phyloP scores from a whole-genome alignment of 2,888 invertebrate genomes.

The Pherbina coryleti region DNA sequence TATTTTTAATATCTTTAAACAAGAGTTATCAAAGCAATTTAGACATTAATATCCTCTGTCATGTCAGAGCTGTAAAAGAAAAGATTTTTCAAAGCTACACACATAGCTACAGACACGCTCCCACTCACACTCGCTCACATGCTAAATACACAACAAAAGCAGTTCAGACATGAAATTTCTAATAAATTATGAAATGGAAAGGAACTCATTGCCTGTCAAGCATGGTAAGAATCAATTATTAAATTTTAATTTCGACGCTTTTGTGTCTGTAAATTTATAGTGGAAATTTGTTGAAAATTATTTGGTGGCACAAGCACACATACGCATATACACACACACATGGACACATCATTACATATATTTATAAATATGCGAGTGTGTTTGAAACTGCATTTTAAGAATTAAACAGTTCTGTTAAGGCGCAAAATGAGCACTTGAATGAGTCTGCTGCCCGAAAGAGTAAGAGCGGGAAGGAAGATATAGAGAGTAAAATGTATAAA shows the following conservation, averaged over 20 bases:
- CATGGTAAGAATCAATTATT: slow-evolving; percentile 27
- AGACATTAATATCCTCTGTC: no score
- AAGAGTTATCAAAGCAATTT: no score
- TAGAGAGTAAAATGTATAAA: neutral
- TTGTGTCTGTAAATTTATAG: slow-evolving; percentile 16
- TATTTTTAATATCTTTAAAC: no score
- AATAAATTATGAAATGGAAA: neutral
- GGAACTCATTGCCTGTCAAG: neutral
- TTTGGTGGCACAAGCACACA: neutral
- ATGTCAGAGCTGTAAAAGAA: no score
- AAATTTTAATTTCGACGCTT: slow-evolving; percentile 31
- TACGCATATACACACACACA: neutral
- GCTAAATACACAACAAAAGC: no score
- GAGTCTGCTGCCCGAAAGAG: neutral
- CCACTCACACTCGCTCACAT: no score
- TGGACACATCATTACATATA: neutral
- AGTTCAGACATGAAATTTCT: neutral
- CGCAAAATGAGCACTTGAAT: neutral
- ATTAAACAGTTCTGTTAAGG: neutral
- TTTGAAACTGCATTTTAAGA: slow-evolving; percentile 16
- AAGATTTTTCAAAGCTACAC: no score
- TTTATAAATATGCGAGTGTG: slow-evolving; percentile 36
- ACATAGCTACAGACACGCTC: no score
- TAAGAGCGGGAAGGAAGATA: neutral
- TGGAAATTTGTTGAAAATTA: slow-evolving; percentile 4